A percentile compares a stretch with the other conserved stretches of the same genome.
Evolutionary conservation across 2,888 invertebrate genomes (phyloP).

Genomic region (Malacosoma neustria): DNA sequence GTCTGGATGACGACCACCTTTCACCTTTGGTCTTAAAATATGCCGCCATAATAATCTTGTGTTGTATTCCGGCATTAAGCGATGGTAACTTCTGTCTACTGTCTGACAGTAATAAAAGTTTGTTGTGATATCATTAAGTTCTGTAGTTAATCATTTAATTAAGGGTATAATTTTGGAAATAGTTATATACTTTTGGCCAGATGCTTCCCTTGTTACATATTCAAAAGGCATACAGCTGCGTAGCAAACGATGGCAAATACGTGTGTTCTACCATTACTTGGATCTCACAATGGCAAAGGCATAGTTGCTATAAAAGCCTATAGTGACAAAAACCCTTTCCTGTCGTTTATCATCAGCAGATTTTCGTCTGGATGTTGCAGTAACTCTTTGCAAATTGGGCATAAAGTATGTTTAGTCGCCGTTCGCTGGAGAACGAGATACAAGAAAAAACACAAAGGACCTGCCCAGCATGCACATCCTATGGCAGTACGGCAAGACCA

Average conservation of each 20-base stretch:
- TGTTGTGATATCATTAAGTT: too few species aligned
- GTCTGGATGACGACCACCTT: too few species aligned
- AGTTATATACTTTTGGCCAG: too few species aligned
- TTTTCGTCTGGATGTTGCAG: slow-evolving; percentile 11
- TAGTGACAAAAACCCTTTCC: slow-evolving; percentile 4
- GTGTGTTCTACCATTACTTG: slow-evolving; percentile 25
- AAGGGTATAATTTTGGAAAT: too few species aligned
- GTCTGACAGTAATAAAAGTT: too few species aligned
- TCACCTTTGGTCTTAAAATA: too few species aligned
- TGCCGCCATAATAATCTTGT: too few species aligned
- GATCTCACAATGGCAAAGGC: slow-evolving; percentile 23
- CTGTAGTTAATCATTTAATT: too few species aligned
- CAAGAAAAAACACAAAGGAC: too few species aligned
- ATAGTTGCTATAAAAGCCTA: slow-evolving; percentile 16
- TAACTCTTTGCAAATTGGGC: slow-evolving; percentile 11
- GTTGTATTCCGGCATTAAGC: too few species aligned
- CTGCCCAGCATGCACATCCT: slow-evolving; percentile 22
- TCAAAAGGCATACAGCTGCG: slow-evolving; percentile 6
- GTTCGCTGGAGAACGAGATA: slow-evolving; percentile 10
- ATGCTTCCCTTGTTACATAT: too few species aligned
- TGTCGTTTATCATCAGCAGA: slow-evolving; percentile 5
- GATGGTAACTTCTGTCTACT: too few species aligned
- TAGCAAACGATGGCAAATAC: slow-evolving; percentile 19
- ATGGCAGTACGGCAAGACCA: slow-evolving; percentile 25
- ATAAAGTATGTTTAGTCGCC: neutral